Conservation (phyloP, 2,797 vertebrate species). For the Schizothorax lantsangensis region DNA sequence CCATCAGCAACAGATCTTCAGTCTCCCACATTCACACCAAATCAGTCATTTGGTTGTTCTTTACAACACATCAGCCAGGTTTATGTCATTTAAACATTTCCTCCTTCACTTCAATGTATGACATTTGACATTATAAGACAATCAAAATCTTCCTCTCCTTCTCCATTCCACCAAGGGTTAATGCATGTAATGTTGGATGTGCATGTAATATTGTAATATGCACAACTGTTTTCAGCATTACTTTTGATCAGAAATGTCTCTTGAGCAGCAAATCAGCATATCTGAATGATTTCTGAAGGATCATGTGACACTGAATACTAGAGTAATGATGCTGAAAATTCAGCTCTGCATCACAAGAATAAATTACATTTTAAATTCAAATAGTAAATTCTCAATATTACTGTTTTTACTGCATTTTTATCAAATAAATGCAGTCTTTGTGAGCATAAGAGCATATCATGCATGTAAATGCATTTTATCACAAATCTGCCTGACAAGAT, state of each 20-base stretch:
- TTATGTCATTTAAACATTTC: neutral
- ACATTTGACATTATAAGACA: neutral
- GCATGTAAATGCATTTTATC: neutral
- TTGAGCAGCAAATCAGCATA: neutral
- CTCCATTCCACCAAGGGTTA: neutral
- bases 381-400: neutral
- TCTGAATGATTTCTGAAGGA: neutral
- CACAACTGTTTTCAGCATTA: neutral
- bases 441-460: neutral
- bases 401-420: neutral
- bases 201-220: neutral
- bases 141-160: neutral
- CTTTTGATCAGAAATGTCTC: neutral
- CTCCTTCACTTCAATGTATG: neutral
- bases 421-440: neutral
- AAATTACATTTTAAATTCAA: neutral
- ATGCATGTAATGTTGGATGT: neutral
- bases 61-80: neutral
- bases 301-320: constrained; percentile 1
- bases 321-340: neutral
- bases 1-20: constrained; percentile 46
- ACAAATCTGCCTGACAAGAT: too few relatives aligned
- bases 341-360: neutral
- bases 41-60: neutral
- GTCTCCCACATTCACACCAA: constrained; percentile 15